Conservation (phyloP, 2,797 vertebrate species). For the Hypotaenidia philippensis region DNA sequence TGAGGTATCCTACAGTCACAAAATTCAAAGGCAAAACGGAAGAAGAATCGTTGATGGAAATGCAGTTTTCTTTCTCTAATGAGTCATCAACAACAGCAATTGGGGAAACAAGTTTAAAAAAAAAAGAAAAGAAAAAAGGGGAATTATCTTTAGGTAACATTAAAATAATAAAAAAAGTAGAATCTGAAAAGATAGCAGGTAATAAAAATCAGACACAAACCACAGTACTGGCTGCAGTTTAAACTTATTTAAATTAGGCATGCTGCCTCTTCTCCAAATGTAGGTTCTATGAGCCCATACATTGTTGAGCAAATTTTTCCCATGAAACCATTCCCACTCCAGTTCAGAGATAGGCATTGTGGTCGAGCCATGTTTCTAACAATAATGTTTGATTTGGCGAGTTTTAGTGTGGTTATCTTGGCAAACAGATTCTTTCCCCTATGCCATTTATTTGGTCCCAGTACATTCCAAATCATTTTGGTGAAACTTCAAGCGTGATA, state of each 20-base stretch:
- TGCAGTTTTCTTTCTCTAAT: not conserved
- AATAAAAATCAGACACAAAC: not conserved
- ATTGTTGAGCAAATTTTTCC: constrained; percentile 37
- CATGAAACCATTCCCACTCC: constrained; percentile 32
- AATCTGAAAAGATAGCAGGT: constrained; percentile 3
- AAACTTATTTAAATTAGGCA: not conserved
- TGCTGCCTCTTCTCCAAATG: not conserved
- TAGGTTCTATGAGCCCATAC: not conserved
- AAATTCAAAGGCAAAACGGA: not conserved
- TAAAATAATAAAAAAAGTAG: not conserved
- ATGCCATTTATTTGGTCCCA: constrained; percentile 35
- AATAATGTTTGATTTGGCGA: constrained; percentile 50
- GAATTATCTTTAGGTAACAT: not conserved
- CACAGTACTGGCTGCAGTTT: not conserved
- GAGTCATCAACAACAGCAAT: not conserved
- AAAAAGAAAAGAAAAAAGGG: too few relatives aligned
- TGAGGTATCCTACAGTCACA: not conserved
- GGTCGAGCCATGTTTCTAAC: constrained; percentile 5
- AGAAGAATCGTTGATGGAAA: not conserved
- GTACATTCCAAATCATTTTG: constrained; percentile 36
- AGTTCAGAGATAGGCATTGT: constrained; percentile 23
- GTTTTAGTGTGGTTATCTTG: constrained; percentile 6
- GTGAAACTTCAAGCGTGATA: constrained; percentile 37
- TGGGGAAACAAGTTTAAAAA: not conserved
- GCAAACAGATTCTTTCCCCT: constrained; percentile 20